Base-by-base conservation (phyloP, 1,140 invertebrate genomes). In the Apis laboriosa region DNA sequence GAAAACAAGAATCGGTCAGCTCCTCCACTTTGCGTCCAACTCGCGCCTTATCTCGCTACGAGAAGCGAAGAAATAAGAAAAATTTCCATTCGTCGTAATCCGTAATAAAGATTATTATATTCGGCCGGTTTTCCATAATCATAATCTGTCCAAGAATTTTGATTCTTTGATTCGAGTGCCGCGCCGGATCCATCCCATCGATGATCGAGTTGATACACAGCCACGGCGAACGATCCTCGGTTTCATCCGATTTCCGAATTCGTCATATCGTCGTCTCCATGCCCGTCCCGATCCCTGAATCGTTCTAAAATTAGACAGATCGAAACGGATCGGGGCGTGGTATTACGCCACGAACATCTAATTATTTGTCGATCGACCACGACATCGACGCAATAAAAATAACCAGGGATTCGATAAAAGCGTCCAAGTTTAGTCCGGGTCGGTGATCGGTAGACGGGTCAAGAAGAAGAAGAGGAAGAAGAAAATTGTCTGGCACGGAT, bases 1-100 rank as follows among this genome's bases (percentile, higher is more conserved):
- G 49, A 85, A 87, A 87, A 85, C 63, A 85, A 88, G 78, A 78
- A 87, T 67, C 61, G 58, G 73, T 56, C n/a, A 49, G 34, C 58
- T 56, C 56, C 24, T 63, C 73, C 21, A 73, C 49, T 51, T 77
- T 71, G 79, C 81, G 74, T 74, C 64, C 49, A 72, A 3, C 56
- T 15, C 34, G 12, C 9, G 72, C 24, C 43, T 84, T 77, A 84
- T 84, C 70, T 24, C 0, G 12, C 28, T 2, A 34, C 11, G 1
- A 43, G 12, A 13, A 8, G 49, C 61, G 9, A n/a, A 49, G 64
- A 58, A 75, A 67, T 49, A 84, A 66, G 28, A 84, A 43, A 87
- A 75, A 61, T 71, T 68, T 86, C 55, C 77, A 75, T 56, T 64
- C 64, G 49, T 24, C 2, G 70, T 58, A 58, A 77, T 77, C 53